Base-by-base conservation (phyloP, 2,113 vertebrate genomes). In the Hiodon alosoides region DNA sequence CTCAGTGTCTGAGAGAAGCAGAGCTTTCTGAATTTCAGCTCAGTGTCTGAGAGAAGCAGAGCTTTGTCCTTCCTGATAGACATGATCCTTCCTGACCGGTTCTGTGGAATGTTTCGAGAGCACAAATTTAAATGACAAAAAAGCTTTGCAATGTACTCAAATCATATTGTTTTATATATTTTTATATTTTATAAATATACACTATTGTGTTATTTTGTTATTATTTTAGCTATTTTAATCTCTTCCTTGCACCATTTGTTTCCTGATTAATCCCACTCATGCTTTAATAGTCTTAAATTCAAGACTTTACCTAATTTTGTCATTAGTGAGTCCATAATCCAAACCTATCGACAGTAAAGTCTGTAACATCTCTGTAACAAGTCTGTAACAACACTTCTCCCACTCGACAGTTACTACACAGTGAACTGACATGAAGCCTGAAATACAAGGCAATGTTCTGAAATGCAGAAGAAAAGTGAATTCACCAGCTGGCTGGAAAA, bases 401-500 rank as follows among this genome's bases (percentile, higher is more conserved):
- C 14, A 31, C 70, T 57, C 48, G 57, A 60, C 48, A 48, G 14
- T 71, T 71, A 57, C 17, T 31, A 31, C 31, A 31, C 31, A 31
- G 2, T 31, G 31, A 31, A 31, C 31, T 31, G 31, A 47, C 7
- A 54, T 53, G 16, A 7, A 17, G 5, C 17, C 54, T 58, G 69
- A 71, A 58, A 14, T 47, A 6, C 14, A 3, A 59, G 9, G 55
- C 6, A 57, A 11, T 4, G 10, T 57, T n/a, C 58, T 71, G 3
- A 31, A 31, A 10, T 59, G 55, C 57, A 60, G 60, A 71, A n/a
- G 52, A 64, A n/a, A 73, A 64, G 60, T 65, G 61, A 73, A 48
- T 62, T 73, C 72, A 73, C 16, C 50, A 64, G 17, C 31, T 74
- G 53, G 64, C 52, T 46, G 53, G 58, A n/a, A n/a, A 55, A 67